Conservation (phyloP, 2,888 invertebrate species). For the Aquatica leii region DNA sequence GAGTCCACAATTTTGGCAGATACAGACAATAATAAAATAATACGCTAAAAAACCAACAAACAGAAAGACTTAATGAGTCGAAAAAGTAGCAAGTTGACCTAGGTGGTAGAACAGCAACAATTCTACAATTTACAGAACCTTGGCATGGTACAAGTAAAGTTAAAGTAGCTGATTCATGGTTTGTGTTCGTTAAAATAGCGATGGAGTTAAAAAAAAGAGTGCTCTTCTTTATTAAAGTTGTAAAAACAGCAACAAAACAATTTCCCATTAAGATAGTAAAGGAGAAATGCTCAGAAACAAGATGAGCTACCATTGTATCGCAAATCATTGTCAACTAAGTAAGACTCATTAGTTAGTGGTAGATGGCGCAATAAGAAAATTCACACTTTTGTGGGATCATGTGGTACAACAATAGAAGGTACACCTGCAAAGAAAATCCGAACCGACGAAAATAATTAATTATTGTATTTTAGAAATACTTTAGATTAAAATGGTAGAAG, state of each 20-base stretch:
- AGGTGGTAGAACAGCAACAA: conserved; percentile 39
- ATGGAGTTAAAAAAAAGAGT: conserved; percentile 23
- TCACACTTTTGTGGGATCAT: conserved; percentile 13
- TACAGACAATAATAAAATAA: background rate
- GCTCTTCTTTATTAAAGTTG: conserved; percentile 15
- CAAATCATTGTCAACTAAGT: background rate
- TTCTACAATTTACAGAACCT: conserved; percentile 33
- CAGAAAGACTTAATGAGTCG: background rate
- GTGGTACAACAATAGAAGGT: no score
- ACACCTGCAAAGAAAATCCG: no score
- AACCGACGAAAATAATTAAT: no score
- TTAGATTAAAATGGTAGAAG: no score
- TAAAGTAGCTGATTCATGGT: conserved; percentile 31
- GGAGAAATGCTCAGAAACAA: background rate
- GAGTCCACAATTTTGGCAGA: conserved; percentile 26
- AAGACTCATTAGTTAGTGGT: background rate
- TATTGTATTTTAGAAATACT: no score
- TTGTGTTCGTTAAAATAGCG: conserved; percentile 30
- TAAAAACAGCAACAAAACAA: conserved; percentile 15
- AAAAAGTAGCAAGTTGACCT: conserved; percentile 27
- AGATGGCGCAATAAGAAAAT: conserved; percentile 6
- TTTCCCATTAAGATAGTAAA: conserved; percentile 7
- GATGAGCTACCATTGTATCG: background rate
- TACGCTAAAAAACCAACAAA: background rate
- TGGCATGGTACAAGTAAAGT: conserved; percentile 38